Evolutionary conservation across 1,140 invertebrate genomes (phyloP).

Genomic region (Brevipalpus yothersi): DNA sequence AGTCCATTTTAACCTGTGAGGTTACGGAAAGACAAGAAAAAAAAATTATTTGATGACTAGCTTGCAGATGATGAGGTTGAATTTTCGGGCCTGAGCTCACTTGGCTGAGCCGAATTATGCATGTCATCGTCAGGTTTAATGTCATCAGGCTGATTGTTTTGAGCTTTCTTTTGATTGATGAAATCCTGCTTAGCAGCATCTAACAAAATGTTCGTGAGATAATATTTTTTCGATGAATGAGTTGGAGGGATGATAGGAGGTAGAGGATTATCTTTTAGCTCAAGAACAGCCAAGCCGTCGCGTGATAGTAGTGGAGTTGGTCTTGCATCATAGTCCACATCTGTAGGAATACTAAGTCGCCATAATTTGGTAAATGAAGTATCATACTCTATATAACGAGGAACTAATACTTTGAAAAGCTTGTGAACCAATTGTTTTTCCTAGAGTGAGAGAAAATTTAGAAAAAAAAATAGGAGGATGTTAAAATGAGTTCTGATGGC

Average conservation of each 20-base stretch:
- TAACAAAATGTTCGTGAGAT: conserved; percentile 16
- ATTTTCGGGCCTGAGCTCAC: too few relatives aligned
- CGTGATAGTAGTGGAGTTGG: neutral
- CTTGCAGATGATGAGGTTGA: too few relatives aligned
- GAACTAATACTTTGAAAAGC: conserved; percentile 71
- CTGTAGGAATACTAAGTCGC: conserved; percentile 22
- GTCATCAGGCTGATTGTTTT: neutral
- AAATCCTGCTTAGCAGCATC: conserved; percentile 15
- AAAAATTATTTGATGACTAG: too few relatives aligned
- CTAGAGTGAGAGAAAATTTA: conserved; percentile 13
- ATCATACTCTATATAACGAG: conserved; percentile 43
- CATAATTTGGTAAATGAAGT: conserved; percentile 36
- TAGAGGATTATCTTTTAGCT: conserved; percentile 34
- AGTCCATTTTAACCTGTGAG: too few relatives aligned
- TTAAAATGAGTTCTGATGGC: neutral
- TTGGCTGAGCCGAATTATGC: too few relatives aligned
- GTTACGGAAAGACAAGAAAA: too few relatives aligned
- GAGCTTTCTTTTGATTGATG: neutral
- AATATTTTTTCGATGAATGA: conserved; percentile 6
- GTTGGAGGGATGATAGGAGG: neutral
- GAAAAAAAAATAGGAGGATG: neutral
- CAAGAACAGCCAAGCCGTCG: conserved; percentile 32
- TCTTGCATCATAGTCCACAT: neutral
- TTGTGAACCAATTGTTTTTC: conserved; percentile 76
- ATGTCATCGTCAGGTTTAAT: too few relatives aligned